Conservation (phyloP, 2,888 invertebrate genomes). For the Lamproptera curius region DNA sequence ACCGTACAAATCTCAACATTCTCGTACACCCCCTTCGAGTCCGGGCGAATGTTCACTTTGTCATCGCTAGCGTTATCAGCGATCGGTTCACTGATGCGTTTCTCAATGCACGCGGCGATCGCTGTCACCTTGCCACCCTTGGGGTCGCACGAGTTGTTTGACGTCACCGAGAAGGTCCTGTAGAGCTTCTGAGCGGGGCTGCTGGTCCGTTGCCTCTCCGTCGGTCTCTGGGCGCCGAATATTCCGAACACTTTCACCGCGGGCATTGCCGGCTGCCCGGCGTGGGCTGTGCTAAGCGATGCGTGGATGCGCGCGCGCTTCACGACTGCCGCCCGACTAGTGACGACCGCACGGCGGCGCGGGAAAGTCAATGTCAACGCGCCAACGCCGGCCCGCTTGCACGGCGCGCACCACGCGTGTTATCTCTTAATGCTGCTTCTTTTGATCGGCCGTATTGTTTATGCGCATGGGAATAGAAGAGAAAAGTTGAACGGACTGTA, state of each 20-base stretch:
- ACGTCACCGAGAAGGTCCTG: constrained; percentile 71
- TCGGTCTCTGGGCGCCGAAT: constrained; percentile 75
- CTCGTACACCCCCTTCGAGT: constrained; percentile 60
- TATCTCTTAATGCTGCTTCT: no score
- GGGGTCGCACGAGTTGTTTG: constrained; percentile 55
- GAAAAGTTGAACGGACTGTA: not conserved
- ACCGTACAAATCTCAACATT: constrained; percentile 43
- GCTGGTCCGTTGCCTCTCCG: constrained; percentile 60
- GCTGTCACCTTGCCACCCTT: constrained; percentile 71
- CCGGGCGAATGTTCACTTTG: constrained; percentile 50
- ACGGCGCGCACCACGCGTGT: constrained; percentile 22
- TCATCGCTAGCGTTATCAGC: constrained; percentile 54
- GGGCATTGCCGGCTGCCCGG: constrained; percentile 64
- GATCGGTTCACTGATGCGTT: constrained; percentile 61
- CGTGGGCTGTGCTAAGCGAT: constrained; percentile 61
- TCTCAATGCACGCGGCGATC: constrained; percentile 68
- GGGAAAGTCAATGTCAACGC: constrained; percentile 74
- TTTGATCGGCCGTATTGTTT: no score
- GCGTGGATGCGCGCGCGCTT: constrained; percentile 70
- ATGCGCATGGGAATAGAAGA: not conserved
- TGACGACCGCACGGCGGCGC: constrained; percentile 51
- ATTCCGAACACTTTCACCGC: constrained; percentile 77
- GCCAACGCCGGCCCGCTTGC: constrained; percentile 43
- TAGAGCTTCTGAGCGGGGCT: constrained; percentile 72
- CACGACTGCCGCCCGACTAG: constrained; percentile 66